Percentiles rank a stretch among this genome's conserved stretches.
Evolutionary conservation across 2,797 vertebrate species (phyloP).

Genomic region (Phataginus tricuspis): DNA sequence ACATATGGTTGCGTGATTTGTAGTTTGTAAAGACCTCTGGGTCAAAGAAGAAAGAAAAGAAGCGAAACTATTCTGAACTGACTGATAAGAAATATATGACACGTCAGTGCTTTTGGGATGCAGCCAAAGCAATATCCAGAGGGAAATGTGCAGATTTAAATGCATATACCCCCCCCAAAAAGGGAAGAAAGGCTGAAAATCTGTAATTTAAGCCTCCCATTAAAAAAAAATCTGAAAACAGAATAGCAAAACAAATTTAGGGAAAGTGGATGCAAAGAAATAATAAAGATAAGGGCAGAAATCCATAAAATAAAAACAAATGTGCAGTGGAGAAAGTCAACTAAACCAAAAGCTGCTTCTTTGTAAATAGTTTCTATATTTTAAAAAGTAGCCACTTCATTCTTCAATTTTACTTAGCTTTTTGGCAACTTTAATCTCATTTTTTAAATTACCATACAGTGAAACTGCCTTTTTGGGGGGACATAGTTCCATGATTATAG

Average conservation of each 20-base stretch:
- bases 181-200: not conserved
- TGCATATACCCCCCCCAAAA: not conserved
- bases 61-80: not conserved
- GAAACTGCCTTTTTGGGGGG: not conserved
- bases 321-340: not conserved
- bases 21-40: not conserved
- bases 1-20: not conserved
- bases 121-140: not conserved
- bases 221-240: not conserved
- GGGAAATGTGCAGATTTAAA: not conserved
- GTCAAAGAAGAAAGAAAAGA: not conserved
- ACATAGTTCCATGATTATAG: not conserved
- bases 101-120: not conserved
- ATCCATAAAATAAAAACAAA: not conserved
- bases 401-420: not conserved
- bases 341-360: not conserved
- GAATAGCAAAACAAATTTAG: not conserved
- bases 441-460: not conserved
- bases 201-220: not conserved
- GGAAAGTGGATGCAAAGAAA: not conserved
- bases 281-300: not conserved
- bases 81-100: not conserved
- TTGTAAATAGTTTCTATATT: not conserved
- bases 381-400: not conserved
- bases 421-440: not conserved